Evolutionary conservation across 2,797 vertebrate species (phyloP).

Genomic region (Arctocebus calabarensis): DNA sequence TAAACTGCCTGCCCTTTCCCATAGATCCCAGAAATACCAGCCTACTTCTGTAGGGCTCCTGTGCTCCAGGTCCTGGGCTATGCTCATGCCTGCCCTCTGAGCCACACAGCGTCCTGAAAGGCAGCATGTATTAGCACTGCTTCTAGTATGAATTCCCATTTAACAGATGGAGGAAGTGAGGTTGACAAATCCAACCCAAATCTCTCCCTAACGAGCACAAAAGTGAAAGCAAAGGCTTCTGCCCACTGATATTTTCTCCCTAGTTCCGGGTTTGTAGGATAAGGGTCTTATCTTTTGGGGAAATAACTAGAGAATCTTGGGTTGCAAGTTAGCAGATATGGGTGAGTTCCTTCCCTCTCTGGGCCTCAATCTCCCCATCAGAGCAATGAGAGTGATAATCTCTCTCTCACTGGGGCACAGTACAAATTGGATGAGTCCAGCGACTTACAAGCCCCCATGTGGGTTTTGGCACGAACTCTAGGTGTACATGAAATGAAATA

Average conservation of each 20-base stretch:
- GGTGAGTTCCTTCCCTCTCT: not conserved
- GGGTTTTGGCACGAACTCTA: not conserved
- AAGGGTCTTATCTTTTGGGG: not conserved
- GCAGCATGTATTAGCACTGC: not conserved
- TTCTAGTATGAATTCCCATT: not conserved
- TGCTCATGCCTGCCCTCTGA: not conserved
- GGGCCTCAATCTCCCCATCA: not conserved
- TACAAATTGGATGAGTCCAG: not conserved
- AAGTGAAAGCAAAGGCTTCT: not conserved
- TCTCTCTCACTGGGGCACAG: not conserved
- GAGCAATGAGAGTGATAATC: not conserved
- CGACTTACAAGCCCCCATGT: not conserved
- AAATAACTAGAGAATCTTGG: not conserved
- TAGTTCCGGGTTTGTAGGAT: not conserved
- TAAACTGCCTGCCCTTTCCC: not conserved
- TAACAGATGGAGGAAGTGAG: not conserved
- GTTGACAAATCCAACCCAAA: not conserved
- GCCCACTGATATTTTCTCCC: not conserved
- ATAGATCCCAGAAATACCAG: not conserved
- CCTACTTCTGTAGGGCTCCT: not conserved
- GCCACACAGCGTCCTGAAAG: not conserved
- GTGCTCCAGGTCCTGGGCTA: not conserved
- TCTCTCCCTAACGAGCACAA: not conserved
- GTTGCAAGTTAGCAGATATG: not conserved
- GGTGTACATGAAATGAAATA: not conserved